phyloP scores from a whole-genome alignment of 64 coral and sea anemone species.

The Porites lutea region DNA sequence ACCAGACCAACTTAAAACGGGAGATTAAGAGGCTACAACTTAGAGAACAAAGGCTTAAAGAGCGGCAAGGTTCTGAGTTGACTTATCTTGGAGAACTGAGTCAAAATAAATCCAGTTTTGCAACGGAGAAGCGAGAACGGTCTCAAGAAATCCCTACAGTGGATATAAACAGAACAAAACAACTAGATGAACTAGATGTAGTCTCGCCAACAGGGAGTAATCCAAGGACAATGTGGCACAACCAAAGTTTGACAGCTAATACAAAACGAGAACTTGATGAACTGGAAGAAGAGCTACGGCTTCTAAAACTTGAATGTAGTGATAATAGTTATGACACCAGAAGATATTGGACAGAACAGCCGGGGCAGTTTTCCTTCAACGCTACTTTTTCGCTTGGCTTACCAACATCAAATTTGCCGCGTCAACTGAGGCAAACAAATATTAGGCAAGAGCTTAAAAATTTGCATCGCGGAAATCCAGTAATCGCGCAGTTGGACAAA shows the following conservation, averaged over 20 bases:
- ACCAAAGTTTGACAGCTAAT: neutral
- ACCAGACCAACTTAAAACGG: neutral
- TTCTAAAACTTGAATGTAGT: neutral
- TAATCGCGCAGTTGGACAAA: neutral
- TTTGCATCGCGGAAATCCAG: neutral
- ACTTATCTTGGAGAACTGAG: conserved; percentile 9
- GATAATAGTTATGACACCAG: neutral
- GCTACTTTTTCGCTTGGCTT: neutral
- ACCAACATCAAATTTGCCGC: neutral
- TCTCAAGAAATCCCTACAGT: neutral
- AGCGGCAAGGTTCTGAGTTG: neutral
- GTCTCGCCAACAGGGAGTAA: neutral
- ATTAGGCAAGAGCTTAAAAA: neutral
- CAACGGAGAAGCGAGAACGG: neutral
- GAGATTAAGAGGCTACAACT: neutral
- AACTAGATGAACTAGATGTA: neutral
- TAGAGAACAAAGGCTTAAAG: conserved; percentile 9
- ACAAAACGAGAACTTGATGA: conserved; percentile 26
- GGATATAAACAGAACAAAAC: neutral
- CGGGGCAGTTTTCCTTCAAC: neutral
- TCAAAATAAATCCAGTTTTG: conserved; percentile 11
- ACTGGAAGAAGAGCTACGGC: conserved; percentile 18
- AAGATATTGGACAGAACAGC: neutral
- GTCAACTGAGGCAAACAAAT: neutral
- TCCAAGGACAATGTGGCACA: neutral